Evolutionary conservation across 2,797 vertebrate genomes (phyloP).

Genomic region (Phalanger gymnotis): DNA sequence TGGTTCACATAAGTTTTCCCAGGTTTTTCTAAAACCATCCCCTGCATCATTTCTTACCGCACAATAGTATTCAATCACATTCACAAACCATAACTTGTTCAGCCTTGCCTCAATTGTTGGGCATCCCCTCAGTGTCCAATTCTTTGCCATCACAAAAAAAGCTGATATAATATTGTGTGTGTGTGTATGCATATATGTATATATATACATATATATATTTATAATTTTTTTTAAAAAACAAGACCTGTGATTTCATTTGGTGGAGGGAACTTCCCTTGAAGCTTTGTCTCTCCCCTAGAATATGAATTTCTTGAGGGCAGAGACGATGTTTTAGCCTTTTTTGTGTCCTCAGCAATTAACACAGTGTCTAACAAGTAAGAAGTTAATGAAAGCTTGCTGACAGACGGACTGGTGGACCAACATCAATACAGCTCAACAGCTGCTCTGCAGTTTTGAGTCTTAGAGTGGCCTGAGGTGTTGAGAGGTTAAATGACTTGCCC

Average conservation of each 20-base stretch:
- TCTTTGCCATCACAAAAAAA: not conserved
- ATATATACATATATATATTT: not conserved
- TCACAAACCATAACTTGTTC: not conserved
- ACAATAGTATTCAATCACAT: not conserved
- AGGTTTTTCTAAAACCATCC: not conserved
- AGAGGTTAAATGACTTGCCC: not conserved
- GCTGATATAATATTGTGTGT: not conserved
- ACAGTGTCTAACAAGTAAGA: not conserved
- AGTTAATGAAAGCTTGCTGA: not conserved
- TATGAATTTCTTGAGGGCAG: not conserved
- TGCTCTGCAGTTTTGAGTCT: not conserved
- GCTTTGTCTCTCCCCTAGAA: not conserved
- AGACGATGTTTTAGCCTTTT: not conserved
- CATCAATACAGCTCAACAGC: not conserved
- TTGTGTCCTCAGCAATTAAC: not conserved
- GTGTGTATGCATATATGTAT: not conserved
- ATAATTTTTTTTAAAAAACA: too few species aligned
- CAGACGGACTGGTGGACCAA: not conserved
- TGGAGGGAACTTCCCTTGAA: not conserved
- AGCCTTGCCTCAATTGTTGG: not conserved
- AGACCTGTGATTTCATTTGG: not conserved
- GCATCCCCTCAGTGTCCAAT: not conserved
- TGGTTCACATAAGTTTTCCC: not conserved
- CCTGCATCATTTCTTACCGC: not conserved
- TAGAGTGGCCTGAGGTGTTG: not conserved